phyloP scores from a whole-genome alignment of 2,888 invertebrate species.

The Deladenus siricidicola region DNA sequence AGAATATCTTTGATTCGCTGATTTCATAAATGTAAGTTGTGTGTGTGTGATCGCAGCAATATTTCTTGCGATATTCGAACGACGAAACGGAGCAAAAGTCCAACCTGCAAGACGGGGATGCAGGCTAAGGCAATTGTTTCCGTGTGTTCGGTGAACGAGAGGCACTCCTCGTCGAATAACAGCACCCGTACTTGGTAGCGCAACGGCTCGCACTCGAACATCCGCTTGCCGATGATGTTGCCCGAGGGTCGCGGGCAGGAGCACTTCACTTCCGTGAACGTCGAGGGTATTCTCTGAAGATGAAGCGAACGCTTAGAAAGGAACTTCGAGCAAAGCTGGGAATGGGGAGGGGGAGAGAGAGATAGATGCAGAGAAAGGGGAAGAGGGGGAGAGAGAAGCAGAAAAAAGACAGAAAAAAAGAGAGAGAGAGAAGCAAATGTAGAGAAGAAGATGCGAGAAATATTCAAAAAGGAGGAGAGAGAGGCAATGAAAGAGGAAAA shows the following conservation, averaged over 20 bases:
- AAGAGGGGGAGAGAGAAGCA: too few relatives aligned
- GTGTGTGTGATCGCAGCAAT: neutral
- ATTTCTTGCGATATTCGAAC: neutral
- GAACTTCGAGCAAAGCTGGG: too few relatives aligned
- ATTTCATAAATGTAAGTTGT: neutral
- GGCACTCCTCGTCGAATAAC: conserved; percentile 48
- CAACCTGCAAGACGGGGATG: conserved; percentile 51
- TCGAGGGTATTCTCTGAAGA: conserved; percentile 49
- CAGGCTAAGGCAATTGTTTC: conserved; percentile 49
- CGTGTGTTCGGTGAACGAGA: conserved; percentile 43
- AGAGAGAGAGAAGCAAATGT: too few relatives aligned
- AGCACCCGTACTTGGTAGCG: conserved; percentile 49
- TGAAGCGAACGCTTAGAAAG: too few relatives aligned
- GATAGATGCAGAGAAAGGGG: too few relatives aligned
- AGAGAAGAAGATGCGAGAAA: too few relatives aligned
- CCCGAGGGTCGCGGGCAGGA: conserved; percentile 46
- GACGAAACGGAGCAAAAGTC: neutral
- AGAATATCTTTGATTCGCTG: neutral
- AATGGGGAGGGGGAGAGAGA: neutral
- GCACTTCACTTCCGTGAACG: conserved; percentile 51
- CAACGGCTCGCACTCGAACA: conserved; percentile 51
- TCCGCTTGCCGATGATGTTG: conserved; percentile 44
- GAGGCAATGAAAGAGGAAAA: too few relatives aligned
- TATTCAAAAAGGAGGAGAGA: too few relatives aligned
- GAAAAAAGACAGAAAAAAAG: too few relatives aligned